phyloP scores from a whole-genome alignment of 2,888 invertebrate genomes.

The Coecobrya sp. region DNA sequence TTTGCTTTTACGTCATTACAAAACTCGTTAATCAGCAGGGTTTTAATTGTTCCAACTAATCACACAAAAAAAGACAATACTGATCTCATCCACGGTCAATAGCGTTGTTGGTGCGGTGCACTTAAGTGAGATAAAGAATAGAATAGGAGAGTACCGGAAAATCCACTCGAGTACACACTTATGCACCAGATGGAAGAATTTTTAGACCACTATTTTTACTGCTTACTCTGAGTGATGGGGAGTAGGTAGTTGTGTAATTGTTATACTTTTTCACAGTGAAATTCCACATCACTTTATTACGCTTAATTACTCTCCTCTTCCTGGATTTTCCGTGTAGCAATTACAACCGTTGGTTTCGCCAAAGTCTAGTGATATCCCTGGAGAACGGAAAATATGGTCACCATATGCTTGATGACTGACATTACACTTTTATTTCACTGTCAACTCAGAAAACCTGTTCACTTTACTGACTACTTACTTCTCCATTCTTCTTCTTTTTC shows the following conservation, averaged over 20 bases:
- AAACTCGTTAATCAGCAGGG: constrained; percentile 17
- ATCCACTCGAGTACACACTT: neutral
- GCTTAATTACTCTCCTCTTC: constrained; percentile 15
- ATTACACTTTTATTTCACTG: constrained; percentile 29
- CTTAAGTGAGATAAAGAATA: neutral
- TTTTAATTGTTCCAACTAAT: constrained; percentile 55
- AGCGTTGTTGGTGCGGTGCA: neutral
- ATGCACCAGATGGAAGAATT: neutral
- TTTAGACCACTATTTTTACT: neutral
- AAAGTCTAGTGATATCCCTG: neutral
- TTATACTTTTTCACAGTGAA: constrained; percentile 16
- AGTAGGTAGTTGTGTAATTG: neutral
- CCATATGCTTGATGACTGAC: constrained; percentile 3
- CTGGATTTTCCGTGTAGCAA: neutral
- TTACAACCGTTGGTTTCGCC: neutral
- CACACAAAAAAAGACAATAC: constrained; percentile 36
- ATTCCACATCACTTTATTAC: constrained; percentile 22
- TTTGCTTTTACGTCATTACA: constrained; percentile 33
- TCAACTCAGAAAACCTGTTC: neutral
- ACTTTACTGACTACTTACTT: neutral
- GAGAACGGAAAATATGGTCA: neutral
- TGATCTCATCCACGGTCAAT: neutral
- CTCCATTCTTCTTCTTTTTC: neutral
- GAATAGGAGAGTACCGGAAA: neutral
- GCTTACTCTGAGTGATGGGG: neutral